Percentiles rank a stretch among this genome's conserved stretches.
These are phyloP conservation scores for Apotomis capreana DNA, from an alignment of 2,888 invertebrate genomes.

Conservation along the genomic window DNA sequence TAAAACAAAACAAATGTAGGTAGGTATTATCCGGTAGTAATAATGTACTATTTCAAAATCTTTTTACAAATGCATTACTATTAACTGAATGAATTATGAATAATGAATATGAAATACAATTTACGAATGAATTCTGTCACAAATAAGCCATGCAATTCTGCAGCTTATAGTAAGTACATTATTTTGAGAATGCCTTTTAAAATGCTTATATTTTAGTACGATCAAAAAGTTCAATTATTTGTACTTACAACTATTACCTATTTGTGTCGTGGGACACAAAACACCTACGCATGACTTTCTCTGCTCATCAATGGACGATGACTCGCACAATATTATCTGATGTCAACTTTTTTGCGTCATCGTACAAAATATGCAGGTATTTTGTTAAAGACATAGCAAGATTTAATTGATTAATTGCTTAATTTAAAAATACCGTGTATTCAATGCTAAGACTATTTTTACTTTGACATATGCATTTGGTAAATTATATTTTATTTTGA, in stretches of 20 bases:
- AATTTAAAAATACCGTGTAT: background rate
- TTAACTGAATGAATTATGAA: too few species aligned
- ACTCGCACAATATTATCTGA: constrained; percentile 21
- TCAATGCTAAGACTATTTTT: background rate
- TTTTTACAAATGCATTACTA: too few species aligned
- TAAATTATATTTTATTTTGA: too few species aligned
- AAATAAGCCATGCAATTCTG: too few species aligned
- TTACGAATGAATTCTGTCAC: too few species aligned
- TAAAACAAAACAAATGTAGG: too few species aligned
- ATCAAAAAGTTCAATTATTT: constrained; percentile 18
- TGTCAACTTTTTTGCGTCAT: constrained; percentile 6
- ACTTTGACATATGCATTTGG: too few species aligned
- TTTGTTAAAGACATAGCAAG: background rate
- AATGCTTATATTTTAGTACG: background rate
- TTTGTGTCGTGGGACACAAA: constrained; percentile 6
- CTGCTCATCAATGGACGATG: constrained; percentile 30
- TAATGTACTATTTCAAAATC: too few species aligned
- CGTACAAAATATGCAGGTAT: constrained; percentile 8
- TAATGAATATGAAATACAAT: too few species aligned
- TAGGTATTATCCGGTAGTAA: too few species aligned
- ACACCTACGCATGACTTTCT: constrained; percentile 30
- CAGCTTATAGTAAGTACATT: too few species aligned
- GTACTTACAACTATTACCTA: background rate
- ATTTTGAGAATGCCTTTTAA: too few species aligned
- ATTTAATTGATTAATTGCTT: background rate